These are phyloP conservation scores for Paramisgurnus dabryanus DNA, from an alignment of 2,113 vertebrate species.

Conservation along the genomic window DNA sequence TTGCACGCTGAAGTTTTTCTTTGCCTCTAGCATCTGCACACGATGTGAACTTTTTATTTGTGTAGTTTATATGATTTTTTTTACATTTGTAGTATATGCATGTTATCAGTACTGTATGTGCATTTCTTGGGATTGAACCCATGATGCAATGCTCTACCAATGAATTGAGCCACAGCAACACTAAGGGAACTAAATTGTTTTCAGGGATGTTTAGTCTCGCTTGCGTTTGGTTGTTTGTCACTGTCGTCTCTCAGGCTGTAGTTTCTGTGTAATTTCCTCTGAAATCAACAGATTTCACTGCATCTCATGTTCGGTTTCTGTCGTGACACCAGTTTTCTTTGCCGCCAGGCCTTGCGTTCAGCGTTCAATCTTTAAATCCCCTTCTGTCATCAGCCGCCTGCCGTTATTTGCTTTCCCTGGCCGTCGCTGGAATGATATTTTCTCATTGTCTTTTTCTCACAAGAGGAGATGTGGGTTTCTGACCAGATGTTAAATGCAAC, in stretches of 20 bases:
- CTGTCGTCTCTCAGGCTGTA: background rate
- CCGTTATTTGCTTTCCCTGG: conserved; percentile 56
- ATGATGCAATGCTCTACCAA: too few species aligned
- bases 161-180: too few species aligned
- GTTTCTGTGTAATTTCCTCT: background rate
- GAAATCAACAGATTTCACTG: background rate
- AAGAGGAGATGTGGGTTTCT: conserved; percentile 38
- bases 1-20: background rate
- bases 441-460: conserved; percentile 42
- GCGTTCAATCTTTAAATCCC: conserved; percentile 38
- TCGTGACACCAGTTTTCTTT: conserved; percentile 6
- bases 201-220: background rate
- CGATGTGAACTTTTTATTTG: background rate
- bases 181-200: background rate
- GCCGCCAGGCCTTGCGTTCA: conserved; percentile 1
- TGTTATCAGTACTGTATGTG: too few species aligned
- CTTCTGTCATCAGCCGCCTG: conserved; percentile 23
- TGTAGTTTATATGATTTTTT: conserved; percentile 42
- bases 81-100: background rate
- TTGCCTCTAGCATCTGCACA: background rate
- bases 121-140: too few species aligned
- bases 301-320: background rate
- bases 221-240: background rate
- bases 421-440: conserved; percentile 48
- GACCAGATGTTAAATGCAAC: conserved; percentile 67